Conservation (phyloP, 2,888 invertebrate species). For the Exocentrus adspersus region DNA sequence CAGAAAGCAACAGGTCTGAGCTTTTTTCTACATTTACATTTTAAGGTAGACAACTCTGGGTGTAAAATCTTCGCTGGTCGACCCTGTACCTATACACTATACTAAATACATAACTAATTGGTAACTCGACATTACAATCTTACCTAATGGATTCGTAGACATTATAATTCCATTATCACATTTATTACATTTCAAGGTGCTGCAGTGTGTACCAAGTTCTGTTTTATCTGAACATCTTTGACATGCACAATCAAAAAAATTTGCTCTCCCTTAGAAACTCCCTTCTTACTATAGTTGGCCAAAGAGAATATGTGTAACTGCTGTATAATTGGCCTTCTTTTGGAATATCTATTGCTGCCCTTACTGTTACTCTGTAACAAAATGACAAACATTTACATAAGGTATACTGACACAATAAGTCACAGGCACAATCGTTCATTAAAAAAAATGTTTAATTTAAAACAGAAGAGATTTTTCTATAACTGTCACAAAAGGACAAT, state of each 20-base stretch:
- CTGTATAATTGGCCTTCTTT: conserved; percentile 74
- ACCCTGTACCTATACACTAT: too few relatives aligned
- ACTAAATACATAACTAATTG: too few relatives aligned
- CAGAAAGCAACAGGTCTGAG: too few relatives aligned
- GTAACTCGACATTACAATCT: conserved; percentile 40
- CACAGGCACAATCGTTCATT: too few relatives aligned
- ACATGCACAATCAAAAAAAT: conserved; percentile 82
- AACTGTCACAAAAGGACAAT: too few relatives aligned
- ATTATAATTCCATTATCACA: conserved; percentile 78
- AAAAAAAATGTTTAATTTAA: too few relatives aligned
- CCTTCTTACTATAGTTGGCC: conserved; percentile 77
- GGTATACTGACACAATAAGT: too few relatives aligned
- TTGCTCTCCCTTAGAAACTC: conserved; percentile 78
- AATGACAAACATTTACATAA: not conserved
- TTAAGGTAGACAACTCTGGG: too few relatives aligned
- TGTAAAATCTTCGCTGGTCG: too few relatives aligned
- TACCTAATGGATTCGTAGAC: conserved; percentile 75
- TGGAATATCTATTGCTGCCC: conserved; percentile 74
- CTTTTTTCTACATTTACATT: too few relatives aligned
- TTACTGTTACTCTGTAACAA: conserved; percentile 70
- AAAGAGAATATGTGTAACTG: conserved; percentile 80
- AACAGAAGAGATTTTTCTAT: too few relatives aligned
- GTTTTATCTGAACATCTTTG: conserved; percentile 80
- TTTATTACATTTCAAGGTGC: conserved; percentile 81
- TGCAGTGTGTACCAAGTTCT: conserved; percentile 82